A percentile compares a stretch with the other conserved stretches of the same genome.
Evolutionary conservation across 2,888 invertebrate genomes (phyloP).

Genomic region (Apoderus coryli): DNA sequence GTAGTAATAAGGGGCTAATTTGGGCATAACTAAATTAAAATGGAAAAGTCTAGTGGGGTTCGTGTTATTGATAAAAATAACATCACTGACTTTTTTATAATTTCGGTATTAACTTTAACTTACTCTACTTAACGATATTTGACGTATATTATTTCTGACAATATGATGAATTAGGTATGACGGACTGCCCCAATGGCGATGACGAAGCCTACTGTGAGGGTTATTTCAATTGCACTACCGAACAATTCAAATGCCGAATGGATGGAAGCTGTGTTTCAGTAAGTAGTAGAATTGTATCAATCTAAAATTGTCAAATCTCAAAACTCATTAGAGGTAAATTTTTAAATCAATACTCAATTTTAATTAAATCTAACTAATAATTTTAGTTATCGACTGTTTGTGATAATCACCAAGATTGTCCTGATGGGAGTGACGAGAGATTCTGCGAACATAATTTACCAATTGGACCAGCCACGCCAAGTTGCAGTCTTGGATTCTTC

Average conservation of each 20-base stretch:
- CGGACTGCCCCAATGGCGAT: constrained; percentile 43
- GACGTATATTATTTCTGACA: too few species aligned
- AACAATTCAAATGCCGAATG: constrained; percentile 43
- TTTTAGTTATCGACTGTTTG: constrained; percentile 32
- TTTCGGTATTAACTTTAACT: too few species aligned
- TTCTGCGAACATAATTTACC: constrained; percentile 27
- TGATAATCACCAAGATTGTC: constrained; percentile 39
- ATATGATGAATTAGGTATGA: too few species aligned
- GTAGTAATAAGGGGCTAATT: too few species aligned
- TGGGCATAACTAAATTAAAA: too few species aligned
- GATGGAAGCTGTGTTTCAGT: constrained; percentile 47
- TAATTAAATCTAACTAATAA: too few species aligned
- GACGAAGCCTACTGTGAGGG: constrained; percentile 39
- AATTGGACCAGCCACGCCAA: constrained; percentile 31
- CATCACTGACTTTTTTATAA: too few species aligned
- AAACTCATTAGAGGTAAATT: neutral
- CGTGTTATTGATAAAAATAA: too few species aligned
- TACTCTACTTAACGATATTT: too few species aligned
- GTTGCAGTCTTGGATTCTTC: constrained; percentile 38
- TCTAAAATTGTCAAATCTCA: neutral
- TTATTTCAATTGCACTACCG: constrained; percentile 26
- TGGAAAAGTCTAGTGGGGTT: too few species aligned
- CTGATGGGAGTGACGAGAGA: constrained; percentile 40
- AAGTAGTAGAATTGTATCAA: too few species aligned
- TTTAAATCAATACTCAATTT: too few species aligned